A percentile compares a stretch with the other conserved stretches of the same genome.
Evolutionary conservation across 2,113 vertebrate genomes (phyloP).

Genomic region (Silurus glanis): DNA sequence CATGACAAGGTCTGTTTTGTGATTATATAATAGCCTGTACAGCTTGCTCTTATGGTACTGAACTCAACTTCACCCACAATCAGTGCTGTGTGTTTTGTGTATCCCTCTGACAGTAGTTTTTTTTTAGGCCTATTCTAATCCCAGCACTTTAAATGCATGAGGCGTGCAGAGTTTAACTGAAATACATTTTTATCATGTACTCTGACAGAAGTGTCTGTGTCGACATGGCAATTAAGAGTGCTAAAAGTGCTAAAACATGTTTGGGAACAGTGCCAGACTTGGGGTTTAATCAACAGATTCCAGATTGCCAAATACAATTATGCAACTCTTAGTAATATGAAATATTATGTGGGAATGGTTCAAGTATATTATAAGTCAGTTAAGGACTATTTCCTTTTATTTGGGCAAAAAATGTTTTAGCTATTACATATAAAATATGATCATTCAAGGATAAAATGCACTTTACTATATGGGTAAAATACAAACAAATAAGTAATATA

Average conservation of each 20-base stretch:
- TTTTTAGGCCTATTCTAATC: slow-evolving; percentile 4
- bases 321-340: neutral
- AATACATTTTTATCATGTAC: neutral
- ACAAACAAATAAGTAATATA: neutral
- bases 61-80: slow-evolving; percentile 30
- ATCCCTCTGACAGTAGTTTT: slow-evolving; percentile 10
- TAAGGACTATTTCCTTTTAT: neutral
- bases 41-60: slow-evolving; percentile 26
- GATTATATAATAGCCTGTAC: slow-evolving; percentile 57
- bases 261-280: neutral
- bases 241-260: neutral
- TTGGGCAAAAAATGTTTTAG: neutral
- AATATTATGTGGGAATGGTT: neutral
- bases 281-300: no score
- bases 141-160: neutral
- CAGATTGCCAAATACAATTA: neutral
- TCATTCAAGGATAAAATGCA: neutral
- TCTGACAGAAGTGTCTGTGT: neutral
- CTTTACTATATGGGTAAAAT: neutral
- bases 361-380: neutral
- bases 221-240: neutral
- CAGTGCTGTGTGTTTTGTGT: slow-evolving; percentile 32
- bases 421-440: neutral
- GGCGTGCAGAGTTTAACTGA: neutral
- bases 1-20: slow-evolving; percentile 26